Percentiles rank a stretch among this genome's conserved stretches.
Conservation (phyloP, 2,113 vertebrate species). For the Notarius lentiginosus region DNA sequence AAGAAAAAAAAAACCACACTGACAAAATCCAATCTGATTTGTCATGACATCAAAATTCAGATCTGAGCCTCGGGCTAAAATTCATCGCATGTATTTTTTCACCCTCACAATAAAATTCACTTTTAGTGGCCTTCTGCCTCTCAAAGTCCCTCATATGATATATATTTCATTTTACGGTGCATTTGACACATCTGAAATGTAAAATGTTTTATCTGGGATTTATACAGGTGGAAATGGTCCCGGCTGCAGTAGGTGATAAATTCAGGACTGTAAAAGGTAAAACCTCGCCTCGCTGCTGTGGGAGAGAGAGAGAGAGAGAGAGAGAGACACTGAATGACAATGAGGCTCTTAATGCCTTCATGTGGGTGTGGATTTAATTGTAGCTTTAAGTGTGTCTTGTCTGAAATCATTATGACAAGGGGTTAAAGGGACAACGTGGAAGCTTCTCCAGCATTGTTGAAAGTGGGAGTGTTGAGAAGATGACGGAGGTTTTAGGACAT, state of each 20-base stretch:
- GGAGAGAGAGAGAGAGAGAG: too few relatives aligned
- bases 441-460: background rate
- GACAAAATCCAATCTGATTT: background rate
- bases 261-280: constrained; percentile 35
- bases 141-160: constrained; percentile 14
- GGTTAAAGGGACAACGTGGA: background rate
- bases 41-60: constrained; percentile 30
- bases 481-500: background rate
- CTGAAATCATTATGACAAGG: background rate
- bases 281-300: constrained; percentile 31
- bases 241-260: constrained; percentile 37
- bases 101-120: constrained; percentile 36
- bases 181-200: constrained; percentile 47
- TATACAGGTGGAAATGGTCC: constrained; percentile 40
- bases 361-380: constrained; percentile 46
- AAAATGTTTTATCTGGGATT: constrained; percentile 46
- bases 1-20: background rate
- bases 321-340: constrained; percentile 38
- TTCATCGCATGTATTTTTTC: constrained; percentile 22
- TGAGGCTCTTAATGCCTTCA: constrained; percentile 41
- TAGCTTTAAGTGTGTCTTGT: constrained; percentile 20
- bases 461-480: background rate
- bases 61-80: constrained; percentile 38
- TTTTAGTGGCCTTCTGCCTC: constrained; percentile 25
- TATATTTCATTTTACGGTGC: constrained; percentile 43